A percentile compares a stretch with the other conserved stretches of the same genome.
Evolutionary conservation across 2,113 vertebrate species (phyloP).

Genomic region (Crotalus horridus): DNA sequence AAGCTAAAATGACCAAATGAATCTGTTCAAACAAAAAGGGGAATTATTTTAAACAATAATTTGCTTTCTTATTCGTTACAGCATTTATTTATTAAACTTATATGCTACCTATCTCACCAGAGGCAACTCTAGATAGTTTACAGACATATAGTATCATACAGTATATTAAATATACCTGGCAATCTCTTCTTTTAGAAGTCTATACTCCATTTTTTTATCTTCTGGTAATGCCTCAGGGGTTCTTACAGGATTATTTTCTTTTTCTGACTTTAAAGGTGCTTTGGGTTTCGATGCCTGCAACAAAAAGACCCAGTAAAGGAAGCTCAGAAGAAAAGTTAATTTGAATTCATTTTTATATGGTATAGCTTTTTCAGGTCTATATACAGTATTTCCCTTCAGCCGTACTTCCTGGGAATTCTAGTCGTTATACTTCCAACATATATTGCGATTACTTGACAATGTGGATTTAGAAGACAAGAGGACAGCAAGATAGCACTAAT

Average conservation of each 20-base stretch:
- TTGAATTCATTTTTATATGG: neutral
- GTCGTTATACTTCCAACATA: neutral
- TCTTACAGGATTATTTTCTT: slow-evolving; percentile 92
- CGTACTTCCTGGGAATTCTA: neutral
- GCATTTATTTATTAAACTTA: neutral
- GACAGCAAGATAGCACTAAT: neutral
- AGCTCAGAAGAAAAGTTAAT: neutral
- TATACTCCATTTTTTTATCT: slow-evolving; percentile 84
- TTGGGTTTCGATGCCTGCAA: slow-evolving; percentile 91
- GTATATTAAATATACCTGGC: slow-evolving; percentile 73
- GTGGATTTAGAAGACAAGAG: neutral
- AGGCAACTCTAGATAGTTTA: neutral
- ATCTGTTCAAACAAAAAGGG: neutral
- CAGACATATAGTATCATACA: neutral
- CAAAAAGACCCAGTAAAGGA: neutral
- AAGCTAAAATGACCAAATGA: neutral
- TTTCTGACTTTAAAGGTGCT: slow-evolving; percentile 82
- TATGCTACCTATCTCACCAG: neutral
- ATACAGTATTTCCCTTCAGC: neutral
- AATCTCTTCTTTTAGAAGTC: slow-evolving; percentile 86
- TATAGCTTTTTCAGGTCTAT: neutral
- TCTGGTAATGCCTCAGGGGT: slow-evolving; percentile 84
- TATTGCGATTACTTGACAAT: neutral
- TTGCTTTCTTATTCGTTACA: neutral
- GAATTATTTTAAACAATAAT: neutral